Conservation (phyloP, 2,113 vertebrate species). For the Chloropsis cyanopogon region DNA sequence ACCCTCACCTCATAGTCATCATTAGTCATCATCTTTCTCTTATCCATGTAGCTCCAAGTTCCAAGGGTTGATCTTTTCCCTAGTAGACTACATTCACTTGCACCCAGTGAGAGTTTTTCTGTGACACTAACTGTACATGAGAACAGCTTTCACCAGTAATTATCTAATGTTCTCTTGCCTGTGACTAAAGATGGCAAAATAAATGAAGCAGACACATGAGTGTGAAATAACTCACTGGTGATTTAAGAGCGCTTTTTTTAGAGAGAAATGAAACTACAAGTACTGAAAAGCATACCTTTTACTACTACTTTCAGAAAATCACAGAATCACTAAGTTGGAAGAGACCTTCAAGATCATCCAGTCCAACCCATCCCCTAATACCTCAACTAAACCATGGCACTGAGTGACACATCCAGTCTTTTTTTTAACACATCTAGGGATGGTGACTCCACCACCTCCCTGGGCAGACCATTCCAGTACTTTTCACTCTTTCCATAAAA, state of each 20-base stretch:
- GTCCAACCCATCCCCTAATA: neutral
- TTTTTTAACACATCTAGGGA: neutral
- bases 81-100: neutral
- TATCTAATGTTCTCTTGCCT: neutral
- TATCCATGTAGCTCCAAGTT: neutral
- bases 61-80: neutral
- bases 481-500: neutral
- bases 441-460: neutral
- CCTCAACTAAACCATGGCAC: neutral
- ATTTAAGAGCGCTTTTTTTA: neutral
- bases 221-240: neutral
- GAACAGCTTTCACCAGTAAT: neutral
- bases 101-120: neutral
- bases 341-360: neutral
- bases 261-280: neutral
- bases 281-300: neutral
- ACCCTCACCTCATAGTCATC: neutral
- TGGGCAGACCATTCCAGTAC: rapidly evolving
- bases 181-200: neutral
- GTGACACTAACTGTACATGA: neutral
- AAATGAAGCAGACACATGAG: neutral
- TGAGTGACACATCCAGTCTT: rapidly evolving
- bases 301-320: neutral
- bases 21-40: neutral
- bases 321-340: neutral